Evolutionary conservation across 2,113 vertebrate species (phyloP), one percentile per base, ranked within the genome.

Genomic region (Lagopus leucura): DNA sequence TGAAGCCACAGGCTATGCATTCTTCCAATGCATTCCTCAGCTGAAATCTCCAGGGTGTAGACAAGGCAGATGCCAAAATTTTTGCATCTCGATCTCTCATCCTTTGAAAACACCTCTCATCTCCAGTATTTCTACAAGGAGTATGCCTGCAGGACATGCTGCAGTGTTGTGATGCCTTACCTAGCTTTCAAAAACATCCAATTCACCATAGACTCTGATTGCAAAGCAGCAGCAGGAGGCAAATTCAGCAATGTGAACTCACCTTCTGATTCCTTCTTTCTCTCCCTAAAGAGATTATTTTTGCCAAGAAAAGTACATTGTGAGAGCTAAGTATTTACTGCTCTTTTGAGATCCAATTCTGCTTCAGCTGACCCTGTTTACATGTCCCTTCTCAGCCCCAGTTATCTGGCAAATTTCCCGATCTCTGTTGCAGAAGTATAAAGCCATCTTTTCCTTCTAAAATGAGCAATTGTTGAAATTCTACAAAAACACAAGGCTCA

Each of bases 381-480:
- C 58, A 17, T 2, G 42, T 55, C 28, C 36, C 22, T 87, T 40
- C 55, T 95, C 82, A 89, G 77, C 9, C 55, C 45, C 87, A 71
- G 66, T 87, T 93, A 69, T 65, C 47, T 80, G 76, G 77, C 57
- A 81, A 88, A 94, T 95, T 86, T 92, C 82, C 50, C 55, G 74
- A 95, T 92, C 79, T 89, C 74, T 79, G 42, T 89, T 87, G 78
- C 0, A 0, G 24, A 10, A 93, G 84, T 91, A 95, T 87, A 87
- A 92, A 92, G 40, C 64, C 58, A 90, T 87, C 54, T 61, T 36
- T 85, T 93, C 77, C n/a, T 82, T 79, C 89, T 82, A 50, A 96
- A 66, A 66, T 34, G 95, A 66, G 8, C 30, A 89, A 38, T 89
- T 80, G 89, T 85, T 92, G 95, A 86, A 95, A 97, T 73, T 67